phyloP scores from a whole-genome alignment of 2,113 vertebrate genomes.

The Myrmecobius fasciatus region DNA sequence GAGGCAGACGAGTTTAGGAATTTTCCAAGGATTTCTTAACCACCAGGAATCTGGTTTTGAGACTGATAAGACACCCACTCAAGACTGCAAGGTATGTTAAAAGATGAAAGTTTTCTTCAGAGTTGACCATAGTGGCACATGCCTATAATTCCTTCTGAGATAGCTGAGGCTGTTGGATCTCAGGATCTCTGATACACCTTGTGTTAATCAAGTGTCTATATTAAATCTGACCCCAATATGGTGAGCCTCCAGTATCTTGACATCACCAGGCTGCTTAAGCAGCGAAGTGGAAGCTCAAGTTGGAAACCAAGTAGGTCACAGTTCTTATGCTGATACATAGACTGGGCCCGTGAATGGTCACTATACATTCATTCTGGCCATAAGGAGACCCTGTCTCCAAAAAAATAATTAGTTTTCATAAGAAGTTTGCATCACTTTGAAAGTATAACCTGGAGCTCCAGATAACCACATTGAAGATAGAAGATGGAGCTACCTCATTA shows the following conservation, averaged over 20 bases:
- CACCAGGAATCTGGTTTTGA: background rate
- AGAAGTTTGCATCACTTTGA: background rate
- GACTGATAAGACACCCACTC: background rate
- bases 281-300: background rate
- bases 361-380: background rate
- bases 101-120: background rate
- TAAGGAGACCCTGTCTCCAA: background rate
- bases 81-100: background rate
- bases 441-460: background rate
- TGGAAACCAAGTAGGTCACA: background rate
- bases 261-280: background rate
- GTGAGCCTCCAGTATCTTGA: background rate
- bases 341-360: background rate
- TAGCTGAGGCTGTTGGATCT: background rate
- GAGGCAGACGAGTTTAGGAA: background rate
- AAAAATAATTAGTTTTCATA: background rate
- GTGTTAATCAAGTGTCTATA: background rate
- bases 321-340: background rate
- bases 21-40: background rate
- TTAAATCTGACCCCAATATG: background rate
- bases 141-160: background rate
- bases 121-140: background rate
- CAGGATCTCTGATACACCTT: background rate
- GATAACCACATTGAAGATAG: background rate
- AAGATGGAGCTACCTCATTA: background rate